Evolutionary conservation across 2,113 vertebrate species (phyloP).

Genomic region (human (Homo sapiens)): DNA sequence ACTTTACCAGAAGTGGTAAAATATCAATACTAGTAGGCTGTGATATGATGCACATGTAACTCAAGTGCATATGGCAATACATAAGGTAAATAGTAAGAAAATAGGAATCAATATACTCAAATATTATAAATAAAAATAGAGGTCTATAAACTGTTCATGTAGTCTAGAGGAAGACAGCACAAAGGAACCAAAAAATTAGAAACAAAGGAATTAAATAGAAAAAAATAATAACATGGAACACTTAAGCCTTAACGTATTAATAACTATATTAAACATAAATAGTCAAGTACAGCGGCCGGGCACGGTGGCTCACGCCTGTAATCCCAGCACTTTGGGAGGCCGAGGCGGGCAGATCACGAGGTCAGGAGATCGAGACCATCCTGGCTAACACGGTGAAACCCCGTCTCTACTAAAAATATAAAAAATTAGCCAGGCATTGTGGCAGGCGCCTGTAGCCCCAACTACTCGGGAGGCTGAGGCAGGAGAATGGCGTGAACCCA

Average conservation of each 20-base stretch:
- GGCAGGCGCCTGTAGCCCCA: too few relatives aligned
- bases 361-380: too few relatives aligned
- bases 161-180: not conserved
- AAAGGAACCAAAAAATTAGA: not conserved
- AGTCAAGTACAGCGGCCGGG: not conserved
- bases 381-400: too few relatives aligned
- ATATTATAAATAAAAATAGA: not conserved
- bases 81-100: not conserved
- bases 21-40: not conserved
- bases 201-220: not conserved
- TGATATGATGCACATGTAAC: not conserved
- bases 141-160: not conserved
- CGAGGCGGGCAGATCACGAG: too few relatives aligned
- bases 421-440: too few relatives aligned
- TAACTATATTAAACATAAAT: not conserved
- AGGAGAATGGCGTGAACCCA: fast-evolving
- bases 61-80: not conserved
- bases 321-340: too few relatives aligned
- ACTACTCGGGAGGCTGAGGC: too few relatives aligned
- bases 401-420: too few relatives aligned
- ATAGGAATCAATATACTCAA: not conserved
- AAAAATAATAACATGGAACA: not conserved
- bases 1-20: not conserved
- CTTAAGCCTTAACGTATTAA: not conserved
- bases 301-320: too few relatives aligned